Percentiles rank a stretch among this genome's conserved stretches.
phyloP scores from a whole-genome alignment of 2,797 vertebrate genomes.

The Eulemur mongoz region DNA sequence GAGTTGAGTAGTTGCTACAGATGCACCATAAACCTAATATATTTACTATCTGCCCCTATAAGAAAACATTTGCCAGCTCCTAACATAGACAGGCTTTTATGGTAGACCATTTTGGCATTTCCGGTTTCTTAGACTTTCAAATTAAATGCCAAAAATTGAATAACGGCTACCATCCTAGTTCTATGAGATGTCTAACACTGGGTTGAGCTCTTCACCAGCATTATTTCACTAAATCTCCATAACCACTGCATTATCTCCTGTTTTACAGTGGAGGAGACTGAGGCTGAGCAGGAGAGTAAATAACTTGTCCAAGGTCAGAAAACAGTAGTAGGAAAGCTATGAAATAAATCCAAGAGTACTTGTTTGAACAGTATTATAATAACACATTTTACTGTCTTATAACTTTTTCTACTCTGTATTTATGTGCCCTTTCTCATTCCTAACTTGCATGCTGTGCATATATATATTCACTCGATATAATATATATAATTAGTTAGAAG shows the following conservation, averaged over 20 bases:
- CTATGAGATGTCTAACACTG: background rate
- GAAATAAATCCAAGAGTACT: background rate
- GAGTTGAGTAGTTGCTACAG: background rate
- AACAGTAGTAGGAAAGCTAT: fast-evolving
- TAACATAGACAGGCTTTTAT: background rate
- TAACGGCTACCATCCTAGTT: background rate
- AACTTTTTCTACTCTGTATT: background rate
- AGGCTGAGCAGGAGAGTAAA: background rate
- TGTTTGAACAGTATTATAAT: fast-evolving
- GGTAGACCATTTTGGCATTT: background rate
- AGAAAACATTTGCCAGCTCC: background rate
- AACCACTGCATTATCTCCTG: background rate
- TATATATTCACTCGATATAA: background rate
- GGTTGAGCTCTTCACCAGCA: background rate
- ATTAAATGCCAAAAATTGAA: background rate
- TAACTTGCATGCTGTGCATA: background rate
- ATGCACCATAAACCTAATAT: background rate
- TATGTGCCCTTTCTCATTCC: background rate
- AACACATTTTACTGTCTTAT: background rate
- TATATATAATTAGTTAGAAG: background rate
- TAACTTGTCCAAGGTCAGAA: background rate
- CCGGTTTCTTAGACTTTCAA: background rate
- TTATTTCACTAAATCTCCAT: background rate
- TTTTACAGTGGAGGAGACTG: background rate
- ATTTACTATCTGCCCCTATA: background rate